Evolutionary conservation across 2,113 vertebrate species (phyloP).

Genomic region (Pachycephala philippinensis): DNA sequence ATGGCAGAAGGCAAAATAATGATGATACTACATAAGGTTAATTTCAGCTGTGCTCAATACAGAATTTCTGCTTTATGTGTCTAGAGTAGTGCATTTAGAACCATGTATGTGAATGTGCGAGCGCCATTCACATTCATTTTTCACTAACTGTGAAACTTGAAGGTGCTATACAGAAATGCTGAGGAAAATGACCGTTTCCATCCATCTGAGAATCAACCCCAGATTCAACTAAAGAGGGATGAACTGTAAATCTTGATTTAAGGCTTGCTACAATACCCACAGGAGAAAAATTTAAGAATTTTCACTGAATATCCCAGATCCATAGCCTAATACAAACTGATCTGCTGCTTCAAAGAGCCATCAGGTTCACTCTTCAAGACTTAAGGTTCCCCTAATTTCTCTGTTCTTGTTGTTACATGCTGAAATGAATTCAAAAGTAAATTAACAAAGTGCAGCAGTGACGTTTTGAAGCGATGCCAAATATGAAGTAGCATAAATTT

Average conservation of each 20-base stretch:
- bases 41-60: neutral
- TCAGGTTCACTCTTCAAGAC: neutral
- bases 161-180: neutral
- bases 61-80: neutral
- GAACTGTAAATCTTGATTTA: neutral
- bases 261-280: neutral
- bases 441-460: neutral
- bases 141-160: neutral
- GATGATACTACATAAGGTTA: neutral
- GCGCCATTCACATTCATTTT: neutral
- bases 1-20: neutral
- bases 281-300: neutral
- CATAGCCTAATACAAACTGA: neutral
- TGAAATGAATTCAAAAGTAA: neutral
- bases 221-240: neutral
- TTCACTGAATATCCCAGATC: neutral
- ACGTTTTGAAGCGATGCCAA: neutral
- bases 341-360: neutral
- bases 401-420: neutral
- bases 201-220: neutral
- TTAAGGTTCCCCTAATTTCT: neutral
- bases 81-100: neutral
- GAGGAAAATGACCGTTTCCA: neutral
- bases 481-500: constrained; percentile 12
- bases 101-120: neutral